Conservation (phyloP, 2,113 vertebrate genomes). For the Equus quagga region DNA sequence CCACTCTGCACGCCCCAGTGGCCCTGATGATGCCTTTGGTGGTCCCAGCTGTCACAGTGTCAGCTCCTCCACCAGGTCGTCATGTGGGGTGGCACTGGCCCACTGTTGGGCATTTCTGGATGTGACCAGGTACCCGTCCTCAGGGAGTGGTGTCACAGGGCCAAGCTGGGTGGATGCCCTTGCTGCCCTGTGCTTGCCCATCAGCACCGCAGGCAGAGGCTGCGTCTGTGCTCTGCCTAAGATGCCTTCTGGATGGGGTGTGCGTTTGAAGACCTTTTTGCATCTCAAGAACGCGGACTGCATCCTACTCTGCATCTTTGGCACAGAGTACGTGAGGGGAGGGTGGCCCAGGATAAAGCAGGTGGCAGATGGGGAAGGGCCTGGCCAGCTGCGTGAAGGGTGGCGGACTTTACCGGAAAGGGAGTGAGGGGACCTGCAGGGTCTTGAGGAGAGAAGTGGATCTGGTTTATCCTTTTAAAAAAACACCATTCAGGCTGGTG, state of each 20-base stretch:
- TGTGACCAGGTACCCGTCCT: neutral
- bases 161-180: neutral
- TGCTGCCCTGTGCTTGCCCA: neutral
- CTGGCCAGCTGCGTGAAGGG: too few species aligned
- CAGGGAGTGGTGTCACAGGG: neutral
- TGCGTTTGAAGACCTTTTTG: neutral
- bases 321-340: neutral
- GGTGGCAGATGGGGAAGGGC: neutral
- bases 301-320: neutral
- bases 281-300: too few species aligned
- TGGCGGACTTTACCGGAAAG: neutral
- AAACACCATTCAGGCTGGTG: neutral
- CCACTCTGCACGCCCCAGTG: neutral
- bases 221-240: neutral
- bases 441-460: neutral
- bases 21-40: too few species aligned
- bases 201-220: neutral
- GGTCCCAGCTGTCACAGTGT: neutral
- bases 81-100: fast-evolving
- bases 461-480: neutral
- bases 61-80: neutral
- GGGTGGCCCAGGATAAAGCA: neutral
- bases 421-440: neutral
- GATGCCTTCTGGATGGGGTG: neutral
- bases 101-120: neutral